Evolutionary conservation across 2,888 invertebrate genomes (phyloP).

Genomic region (Pediacus dermestoides): DNA sequence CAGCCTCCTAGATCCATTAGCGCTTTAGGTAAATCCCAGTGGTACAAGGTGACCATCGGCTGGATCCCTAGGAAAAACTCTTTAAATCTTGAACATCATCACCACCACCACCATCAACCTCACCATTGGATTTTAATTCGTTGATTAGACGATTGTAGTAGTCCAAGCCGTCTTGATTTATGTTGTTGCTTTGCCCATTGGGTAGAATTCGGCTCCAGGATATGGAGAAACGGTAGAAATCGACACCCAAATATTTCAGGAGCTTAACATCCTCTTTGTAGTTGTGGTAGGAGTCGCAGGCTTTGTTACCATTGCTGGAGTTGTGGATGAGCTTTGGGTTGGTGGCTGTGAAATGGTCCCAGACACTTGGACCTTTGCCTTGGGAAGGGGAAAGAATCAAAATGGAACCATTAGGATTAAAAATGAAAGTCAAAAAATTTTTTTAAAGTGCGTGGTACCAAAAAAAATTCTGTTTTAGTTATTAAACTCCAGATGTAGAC

Average conservation of each 20-base stretch:
- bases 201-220: slow-evolving; percentile 76
- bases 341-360: slow-evolving; percentile 55
- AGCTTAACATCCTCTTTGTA: slow-evolving; percentile 63
- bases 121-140: slow-evolving; percentile 54
- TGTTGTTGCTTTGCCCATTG: slow-evolving; percentile 59
- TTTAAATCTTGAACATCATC: no score
- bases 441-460: no score
- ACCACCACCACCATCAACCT: slow-evolving; percentile 35
- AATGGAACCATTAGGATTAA: no score
- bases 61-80: slow-evolving; percentile 49
- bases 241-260: slow-evolving; percentile 59
- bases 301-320: slow-evolving; percentile 60
- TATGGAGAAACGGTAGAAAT: slow-evolving; percentile 69
- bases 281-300: slow-evolving; percentile 67
- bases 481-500: no score
- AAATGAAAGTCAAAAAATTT: no score
- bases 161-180: slow-evolving; percentile 67
- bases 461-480: no score
- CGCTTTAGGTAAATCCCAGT: slow-evolving; percentile 41
- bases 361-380: slow-evolving; percentile 65
- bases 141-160: slow-evolving; percentile 77
- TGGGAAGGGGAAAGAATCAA: slow-evolving; percentile 36
- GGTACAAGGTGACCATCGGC: slow-evolving; percentile 63
- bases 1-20: slow-evolving; percentile 60
- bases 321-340: slow-evolving; percentile 55